Base-by-base conservation (phyloP, 2,888 invertebrate species). In the Oscheius sp. region DNA sequence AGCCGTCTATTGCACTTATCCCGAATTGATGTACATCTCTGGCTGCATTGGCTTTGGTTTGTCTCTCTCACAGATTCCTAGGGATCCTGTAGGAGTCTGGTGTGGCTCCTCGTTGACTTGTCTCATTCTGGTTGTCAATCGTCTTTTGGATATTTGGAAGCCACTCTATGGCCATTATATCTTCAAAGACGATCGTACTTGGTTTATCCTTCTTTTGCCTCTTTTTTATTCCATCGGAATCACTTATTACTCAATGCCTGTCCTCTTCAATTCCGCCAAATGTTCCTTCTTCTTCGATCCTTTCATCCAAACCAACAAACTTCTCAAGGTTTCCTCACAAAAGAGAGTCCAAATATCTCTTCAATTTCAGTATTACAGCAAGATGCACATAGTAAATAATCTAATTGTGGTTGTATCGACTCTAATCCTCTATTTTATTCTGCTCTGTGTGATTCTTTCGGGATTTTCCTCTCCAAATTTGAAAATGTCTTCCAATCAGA, bases 21-120 rank as follows among this genome's bases (percentile, higher is more conserved):
- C 53, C 10, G 53, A 53, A 3, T 33, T 53, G 12, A 53, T 53
- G 53, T 53, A 53, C n/a, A 53, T 53, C n/a, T 53, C 53, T 33
- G 53, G 53, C 12, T 53, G 53, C 31, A 53, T 53, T 6, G 53
- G 53, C 5, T 53, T 53, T n/a, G 53, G 53, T 53, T 2, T 31
- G 33, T 31, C n/a, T n/a, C 20, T 53, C 23, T 23, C 25, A 5
- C 48, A 12, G 20, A 23, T n/a, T n/a, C n/a, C n/a, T n/a, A n/a
- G 3, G 2, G 15, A 3, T 4, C 53, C 3, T 31, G 29, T n/a
- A 53, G 53, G 53, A 3, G 53, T 53, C n/a, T 53, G 53, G 53
- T 53, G 53, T 31, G 53, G 53, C 12, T 53, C 53, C 10, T 53
- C 53, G 12, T 33, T 53, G 4, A 53, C 53, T n/a, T 53, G 53